Evolutionary conservation across 2,888 invertebrate genomes (phyloP).

Genomic region (Rotaria sp.): DNA sequence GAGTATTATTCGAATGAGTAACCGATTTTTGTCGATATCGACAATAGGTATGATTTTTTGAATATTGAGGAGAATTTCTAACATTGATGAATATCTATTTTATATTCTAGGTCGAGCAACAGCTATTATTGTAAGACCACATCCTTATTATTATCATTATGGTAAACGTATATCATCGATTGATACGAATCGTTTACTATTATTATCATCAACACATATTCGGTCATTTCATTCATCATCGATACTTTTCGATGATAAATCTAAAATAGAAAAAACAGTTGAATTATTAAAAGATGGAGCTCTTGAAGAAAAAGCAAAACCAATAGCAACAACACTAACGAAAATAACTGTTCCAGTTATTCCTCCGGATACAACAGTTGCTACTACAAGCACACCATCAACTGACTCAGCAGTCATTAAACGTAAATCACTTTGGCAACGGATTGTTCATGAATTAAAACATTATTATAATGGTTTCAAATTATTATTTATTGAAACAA

Average conservation of each 20-base stretch:
- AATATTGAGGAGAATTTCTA: too few species aligned
- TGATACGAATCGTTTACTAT: not conserved
- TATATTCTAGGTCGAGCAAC: not conserved
- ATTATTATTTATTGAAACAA: slow-evolving; percentile 79
- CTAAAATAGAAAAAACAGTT: slow-evolving; percentile 83
- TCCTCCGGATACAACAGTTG: not conserved
- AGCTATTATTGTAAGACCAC: not conserved
- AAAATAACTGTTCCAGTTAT: too few species aligned
- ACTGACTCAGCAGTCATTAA: slow-evolving; percentile 37
- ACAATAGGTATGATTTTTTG: not conserved
- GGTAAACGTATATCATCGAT: not conserved
- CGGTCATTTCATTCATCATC: slow-evolving; percentile 25
- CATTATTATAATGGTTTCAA: slow-evolving; percentile 97
- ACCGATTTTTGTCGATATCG: not conserved
- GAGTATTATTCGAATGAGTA: not conserved
- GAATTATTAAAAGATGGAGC: slow-evolving; percentile 68
- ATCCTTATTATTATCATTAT: not conserved
- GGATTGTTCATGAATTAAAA: slow-evolving; percentile 70
- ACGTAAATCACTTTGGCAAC: slow-evolving; percentile 49
- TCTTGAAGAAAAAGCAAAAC: slow-evolving; percentile 50
- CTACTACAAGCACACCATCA: not conserved
- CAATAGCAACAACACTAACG: not conserved
- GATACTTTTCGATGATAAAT: slow-evolving; percentile 54
- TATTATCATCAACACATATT: not conserved
- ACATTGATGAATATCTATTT: too few species aligned